Percentiles rank a stretch among this genome's conserved stretches.
These are phyloP conservation scores for Propithecus coquereli DNA, from an alignment of 2,113 vertebrate species.

Conservation along the genomic window DNA sequence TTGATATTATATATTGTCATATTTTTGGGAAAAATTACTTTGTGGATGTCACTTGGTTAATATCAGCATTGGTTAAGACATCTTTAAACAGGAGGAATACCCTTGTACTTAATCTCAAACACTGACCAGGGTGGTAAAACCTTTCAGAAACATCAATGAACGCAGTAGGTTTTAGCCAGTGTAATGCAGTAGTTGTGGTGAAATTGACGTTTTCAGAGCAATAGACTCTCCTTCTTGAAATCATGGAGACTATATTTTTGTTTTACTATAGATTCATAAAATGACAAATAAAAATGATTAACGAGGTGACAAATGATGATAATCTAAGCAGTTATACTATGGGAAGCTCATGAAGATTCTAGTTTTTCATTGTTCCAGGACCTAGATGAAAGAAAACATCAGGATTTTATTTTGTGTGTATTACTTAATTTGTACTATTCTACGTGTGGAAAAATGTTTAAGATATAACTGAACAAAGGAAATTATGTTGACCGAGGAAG, in stretches of 20 bases:
- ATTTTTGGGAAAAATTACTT: background rate
- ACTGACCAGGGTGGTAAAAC: no score
- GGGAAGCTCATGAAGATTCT: background rate
- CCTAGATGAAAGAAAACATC: background rate
- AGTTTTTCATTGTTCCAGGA: background rate
- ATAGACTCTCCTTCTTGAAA: background rate
- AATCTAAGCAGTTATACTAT: background rate
- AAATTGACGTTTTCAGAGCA: background rate
- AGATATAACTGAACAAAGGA: conserved; percentile 24
- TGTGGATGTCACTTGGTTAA: background rate
- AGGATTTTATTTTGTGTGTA: background rate
- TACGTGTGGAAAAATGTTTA: background rate
- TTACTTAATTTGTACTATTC: background rate
- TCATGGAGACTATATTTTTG: background rate
- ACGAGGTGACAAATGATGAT: background rate
- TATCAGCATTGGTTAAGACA: background rate
- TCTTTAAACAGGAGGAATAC: background rate
- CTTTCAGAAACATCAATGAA: background rate
- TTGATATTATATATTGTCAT: fast-evolving
- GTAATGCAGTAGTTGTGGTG: background rate
- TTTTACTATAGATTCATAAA: background rate
- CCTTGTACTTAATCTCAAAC: background rate
- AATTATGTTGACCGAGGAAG: background rate
- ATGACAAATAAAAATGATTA: background rate
- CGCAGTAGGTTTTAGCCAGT: background rate